Evolutionary conservation across 2,888 invertebrate genomes (phyloP), one percentile per base, ranked within the genome.

Genomic region (Amphipoea lucens): DNA sequence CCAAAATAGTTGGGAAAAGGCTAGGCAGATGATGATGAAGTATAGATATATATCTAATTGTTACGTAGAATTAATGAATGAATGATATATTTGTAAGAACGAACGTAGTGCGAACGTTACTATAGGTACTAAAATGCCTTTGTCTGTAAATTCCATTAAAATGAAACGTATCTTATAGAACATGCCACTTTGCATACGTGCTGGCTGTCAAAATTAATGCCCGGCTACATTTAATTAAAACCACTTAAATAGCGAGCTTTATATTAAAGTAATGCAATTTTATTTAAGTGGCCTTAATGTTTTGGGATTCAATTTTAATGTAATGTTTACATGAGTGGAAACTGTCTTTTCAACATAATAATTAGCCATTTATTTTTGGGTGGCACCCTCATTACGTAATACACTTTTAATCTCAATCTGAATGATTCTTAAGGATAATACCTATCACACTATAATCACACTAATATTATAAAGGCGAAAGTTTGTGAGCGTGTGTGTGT

Each of bases 171-270:
- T 42, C 20, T 40, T 54, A 17, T 2, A 72, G n/a, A 74, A 29
- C 29, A 60, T n/a, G 6, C 48, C 60, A 73, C 45, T 83, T 74
- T 48, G 40, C 78, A 71, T 60, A 74, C 45, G 17, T 57, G 62
- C 14, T 4, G 5, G n/a, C 48, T 84, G 85, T 62, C 85, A 84
- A 84, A 84, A 74, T 67, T 66, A 62, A 62, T 70, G 14, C 54
- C 14, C n/a, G 29, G 54, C 65, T 57, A 66, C n/a, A 74, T 74
- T 84, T 63, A 78, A 82, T 78, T 62, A 85, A 79, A 74, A 70
- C 62, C 70, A 70, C 74, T 79, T 70, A 17, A 48, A 62, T 29
- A 51, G 51, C 23, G 66, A 70, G 48, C 42, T 84, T 70, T 40
- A 57, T 48, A 54, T 62, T 60, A 65, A 70, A 57, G 40, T 74